Base-by-base conservation (phyloP, 2,113 vertebrate species). In the Istiophorus platypterus region DNA sequence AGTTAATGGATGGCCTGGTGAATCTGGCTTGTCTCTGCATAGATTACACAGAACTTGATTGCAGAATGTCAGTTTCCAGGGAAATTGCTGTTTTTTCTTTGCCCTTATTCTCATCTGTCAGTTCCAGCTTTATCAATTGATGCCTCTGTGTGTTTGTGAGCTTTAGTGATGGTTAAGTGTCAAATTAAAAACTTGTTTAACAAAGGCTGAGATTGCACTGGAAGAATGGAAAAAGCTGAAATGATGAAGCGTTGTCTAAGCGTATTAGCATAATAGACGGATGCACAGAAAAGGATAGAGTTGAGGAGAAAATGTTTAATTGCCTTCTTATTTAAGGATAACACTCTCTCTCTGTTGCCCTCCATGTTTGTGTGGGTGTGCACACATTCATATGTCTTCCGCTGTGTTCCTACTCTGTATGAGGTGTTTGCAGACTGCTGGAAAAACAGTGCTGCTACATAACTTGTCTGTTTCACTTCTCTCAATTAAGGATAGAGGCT, bases 1-100 rank as follows among this genome's bases (percentile, higher is more conserved):
- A 88, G 85, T 91, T 92, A 77, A 79, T 62, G 15, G 54, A 39
- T 66, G 45, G 66, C 85, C 73, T 64, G 24, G 51, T 82, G 78
- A 77, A 66, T 82, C 47, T 89, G 82, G 84, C 78, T 63, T 2
- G 47, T 78, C 47, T 80, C 68, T 14, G 22, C 54, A 41, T 49
- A 56, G 72, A 91, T 92, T 89, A 87, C 86, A 88, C 85, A 88
- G 89, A 87, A 80, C 52, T 76, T 59, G 80, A 85, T 64, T 64
- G 83, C 74, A 86, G 78, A 42, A 74, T 67, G 76, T 81, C 84
- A 69, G 92, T 93, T 91, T 86, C 92, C 92, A 87, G 84, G 91
- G 91, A 88, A 91, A 93, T 89, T 75, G 80, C 76, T 22, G 80
- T 85, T 77, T 64, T 81, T 70, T 87, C 61, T 80, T 86, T 87